Percentiles rank a stretch among this genome's conserved stretches.
Conservation (phyloP, 2,888 invertebrate genomes). For the Agrilus cyanescens region DNA sequence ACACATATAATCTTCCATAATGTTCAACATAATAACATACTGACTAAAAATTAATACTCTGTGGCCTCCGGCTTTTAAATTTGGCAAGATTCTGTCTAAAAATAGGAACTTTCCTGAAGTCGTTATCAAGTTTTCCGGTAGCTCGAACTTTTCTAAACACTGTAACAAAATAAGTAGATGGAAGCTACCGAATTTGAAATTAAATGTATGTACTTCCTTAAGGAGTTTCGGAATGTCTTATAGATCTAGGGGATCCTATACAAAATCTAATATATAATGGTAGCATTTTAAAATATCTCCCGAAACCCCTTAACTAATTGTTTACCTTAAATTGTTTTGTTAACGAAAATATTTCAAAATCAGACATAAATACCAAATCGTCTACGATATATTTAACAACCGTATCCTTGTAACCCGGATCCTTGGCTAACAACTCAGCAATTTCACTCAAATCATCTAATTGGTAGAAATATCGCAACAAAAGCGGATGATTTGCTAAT, state of each 20-base stretch:
- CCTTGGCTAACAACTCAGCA: conserved; percentile 54
- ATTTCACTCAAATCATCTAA: conserved; percentile 53
- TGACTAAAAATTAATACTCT: conserved; percentile 91
- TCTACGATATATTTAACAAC: conserved; percentile 71
- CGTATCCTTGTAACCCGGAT: conserved; percentile 61
- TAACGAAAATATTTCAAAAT: conserved; percentile 81
- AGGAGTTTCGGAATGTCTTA: too few relatives aligned
- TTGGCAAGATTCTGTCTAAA: conserved; percentile 65
- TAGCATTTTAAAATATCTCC: conserved; percentile 1
- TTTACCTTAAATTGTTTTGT: conserved; percentile 54
- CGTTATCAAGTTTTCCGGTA: conserved; percentile 60
- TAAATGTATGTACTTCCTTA: too few relatives aligned
- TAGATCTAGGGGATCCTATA: too few relatives aligned
- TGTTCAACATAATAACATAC: conserved; percentile 90
- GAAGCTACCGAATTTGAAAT: too few relatives aligned
- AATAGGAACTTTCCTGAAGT: conserved; percentile 79
- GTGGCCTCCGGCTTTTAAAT: conserved; percentile 60
- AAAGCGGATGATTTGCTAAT: conserved; percentile 84
- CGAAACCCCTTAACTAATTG: conserved; percentile 9
- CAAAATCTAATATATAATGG: too few relatives aligned
- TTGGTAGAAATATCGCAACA: conserved; percentile 64
- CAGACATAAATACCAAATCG: conserved; percentile 78
- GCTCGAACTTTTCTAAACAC: conserved; percentile 48
- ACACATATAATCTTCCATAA: conserved; percentile 79
- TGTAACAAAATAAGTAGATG: conserved; percentile 32